Percentiles rank a stretch among this genome's conserved stretches.
Evolutionary conservation across 2,797 vertebrate genomes (phyloP).

Genomic region (Adelosebastes latens): DNA sequence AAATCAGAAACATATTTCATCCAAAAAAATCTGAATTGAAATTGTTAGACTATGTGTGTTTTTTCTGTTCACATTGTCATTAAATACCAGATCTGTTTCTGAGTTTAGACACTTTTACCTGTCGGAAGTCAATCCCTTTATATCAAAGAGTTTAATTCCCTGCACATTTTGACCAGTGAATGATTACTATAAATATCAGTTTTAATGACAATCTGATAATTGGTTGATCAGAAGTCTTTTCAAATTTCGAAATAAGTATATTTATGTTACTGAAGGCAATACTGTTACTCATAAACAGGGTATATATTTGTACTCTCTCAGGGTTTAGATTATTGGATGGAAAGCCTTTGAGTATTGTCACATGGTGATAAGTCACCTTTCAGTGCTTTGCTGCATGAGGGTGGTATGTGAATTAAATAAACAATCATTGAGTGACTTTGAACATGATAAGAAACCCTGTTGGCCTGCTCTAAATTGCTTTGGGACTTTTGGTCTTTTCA

Average conservation of each 20-base stretch:
- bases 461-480: not conserved
- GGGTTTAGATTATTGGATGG: not conserved
- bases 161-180: not conserved
- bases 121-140: not conserved
- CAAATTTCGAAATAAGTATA: not conserved
- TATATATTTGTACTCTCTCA: not conserved
- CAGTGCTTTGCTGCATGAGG: constrained; percentile 13
- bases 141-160: not conserved
- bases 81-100: not conserved
- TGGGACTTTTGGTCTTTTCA: not conserved
- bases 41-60: not conserved
- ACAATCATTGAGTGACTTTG: not conserved
- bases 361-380: constrained; percentile 5
- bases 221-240: not conserved
- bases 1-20: not conserved
- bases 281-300: not conserved
- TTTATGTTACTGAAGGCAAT: too few relatives aligned
- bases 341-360: constrained; percentile 1
- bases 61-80: not conserved
- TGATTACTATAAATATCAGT: not conserved
- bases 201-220: not conserved
- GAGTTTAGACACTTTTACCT: not conserved
- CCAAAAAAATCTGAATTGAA: not conserved
- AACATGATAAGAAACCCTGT: not conserved
- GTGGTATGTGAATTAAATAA: not conserved